Evolutionary conservation across 2,888 invertebrate species (phyloP), one percentile per base, ranked within the genome.

Genomic region (Tuta absoluta): DNA sequence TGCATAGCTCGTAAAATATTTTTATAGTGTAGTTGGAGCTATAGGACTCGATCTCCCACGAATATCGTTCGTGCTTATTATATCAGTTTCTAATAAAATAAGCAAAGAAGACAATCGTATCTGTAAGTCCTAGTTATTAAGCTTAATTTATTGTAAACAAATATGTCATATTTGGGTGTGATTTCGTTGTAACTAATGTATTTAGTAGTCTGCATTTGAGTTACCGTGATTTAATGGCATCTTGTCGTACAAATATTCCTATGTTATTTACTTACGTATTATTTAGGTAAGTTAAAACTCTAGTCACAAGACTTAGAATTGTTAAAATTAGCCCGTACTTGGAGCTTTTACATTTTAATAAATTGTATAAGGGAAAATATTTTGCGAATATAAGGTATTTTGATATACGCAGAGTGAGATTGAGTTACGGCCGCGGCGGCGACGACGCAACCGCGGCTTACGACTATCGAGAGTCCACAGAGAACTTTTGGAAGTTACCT

Each of bases 221-320:
- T 91, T 91, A 91, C 91, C 91, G 91, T 91, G 89, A 91, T 90
- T 56, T 86, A 85, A 88, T 90, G 90, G 90, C 91, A 91, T 91
- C 91, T 90, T 87, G 89, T 91, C 91, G 91, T 91, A 91, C 91
- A 91, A 91, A 91, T 91, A 91, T 91, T 91, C 91, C 91, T 91
- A 91, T 89, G 88, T 90, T 91, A 87, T 88, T 88, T 89, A 90
- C 86, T 86, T 86, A 84, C 79, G 86, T 91, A 89, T 87, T 89
- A 86, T 84, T 86, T 88, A 86, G 82, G 78, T 90, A 91, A 89
- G 89, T 61, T 61, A 49, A 78, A 89, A 89, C 88, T 91, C 91
- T 91, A 91, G 91, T 91, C 91, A 91, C 84, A 86, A 87, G 91
- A 91, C 91, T 91, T 91, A 90, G 89, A 88, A 87, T 85, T 86